Base-by-base conservation (phyloP, 2,888 invertebrate genomes). In the Plutella xylostella region DNA sequence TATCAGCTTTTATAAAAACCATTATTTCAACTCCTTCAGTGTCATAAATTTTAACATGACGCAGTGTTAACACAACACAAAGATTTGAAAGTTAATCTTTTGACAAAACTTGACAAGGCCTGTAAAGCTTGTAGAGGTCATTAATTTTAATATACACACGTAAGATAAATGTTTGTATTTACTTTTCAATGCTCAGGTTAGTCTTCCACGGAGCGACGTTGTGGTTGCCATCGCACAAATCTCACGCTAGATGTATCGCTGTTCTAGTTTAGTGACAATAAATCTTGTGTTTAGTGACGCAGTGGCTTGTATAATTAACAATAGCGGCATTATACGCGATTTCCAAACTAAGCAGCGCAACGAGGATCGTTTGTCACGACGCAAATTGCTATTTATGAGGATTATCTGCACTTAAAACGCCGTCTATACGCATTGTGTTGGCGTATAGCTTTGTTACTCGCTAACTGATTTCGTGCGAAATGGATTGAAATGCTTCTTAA, bases 301-400 rank as follows among this genome's bases (percentile, higher is more conserved):
- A 63, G 68, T 72, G 78, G 72, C 72, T 77, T 72, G 77, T 75
- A 72, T 78, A 80, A 80, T 82, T 77, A 78, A 82, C 82, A 80
- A 82, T 78, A 71, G 77, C 57, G 57, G 75, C 65, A 77, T 76
- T 75, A 77, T 72, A 72, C 69, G 74, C 75, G 75, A 78, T 82
- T 83, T 79, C 80, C 77, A 79, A 82, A 80, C 74, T 69, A 58
- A 70, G 68, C 69, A 63, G 61, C 72, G 65, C 67, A 62, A 60
- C 63, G 58, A 61, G 58, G 72, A 72, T 71, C 73, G 72, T 79
- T 77, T 78, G 78, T 79, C 82, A 76, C 74, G 71, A 74, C 67
- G 68, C 69, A 74, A 75, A 79, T 79, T 74, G 71, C 77, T 73
- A 71, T 78, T 78, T 77, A 79, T 74, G 74, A 75, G 70, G 78